Percentiles rank a stretch among this genome's conserved stretches.
Evolutionary conservation across 1,140 invertebrate genomes (phyloP).

Genomic region (Phymastichus coffea): DNA sequence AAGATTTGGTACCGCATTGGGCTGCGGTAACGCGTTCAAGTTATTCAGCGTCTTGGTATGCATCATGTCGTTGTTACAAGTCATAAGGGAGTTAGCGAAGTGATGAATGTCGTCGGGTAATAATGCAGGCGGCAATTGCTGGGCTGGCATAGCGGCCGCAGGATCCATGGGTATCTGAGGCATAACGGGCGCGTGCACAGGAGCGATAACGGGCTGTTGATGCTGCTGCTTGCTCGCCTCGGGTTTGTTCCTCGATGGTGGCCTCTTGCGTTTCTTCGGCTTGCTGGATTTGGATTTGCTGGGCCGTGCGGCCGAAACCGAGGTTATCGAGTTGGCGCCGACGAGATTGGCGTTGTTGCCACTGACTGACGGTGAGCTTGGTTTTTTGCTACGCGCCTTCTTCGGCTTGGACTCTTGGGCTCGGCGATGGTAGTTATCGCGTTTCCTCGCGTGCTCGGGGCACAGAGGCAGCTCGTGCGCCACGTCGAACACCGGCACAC

Average conservation of each 20-base stretch:
- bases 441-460: conserved; percentile 75
- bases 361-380: conserved; percentile 66
- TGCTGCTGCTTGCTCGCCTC: conserved; percentile 27
- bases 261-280: conserved; percentile 69
- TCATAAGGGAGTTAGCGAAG: conserved; percentile 12
- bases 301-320: conserved; percentile 55
- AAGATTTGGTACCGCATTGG: conserved; percentile 33
- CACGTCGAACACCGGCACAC: conserved; percentile 83
- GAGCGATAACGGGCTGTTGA: conserved; percentile 25
- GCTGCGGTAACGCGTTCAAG: conserved; percentile 32
- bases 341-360: not conserved
- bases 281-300: conserved; percentile 62
- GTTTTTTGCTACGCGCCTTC: conserved; percentile 77
- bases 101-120: conserved; percentile 44
- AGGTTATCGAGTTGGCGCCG: conserved; percentile 46
- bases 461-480: conserved; percentile 82
- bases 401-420: conserved; percentile 74
- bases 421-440: conserved; percentile 76
- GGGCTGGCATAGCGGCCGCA: conserved; percentile 32
- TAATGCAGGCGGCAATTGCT: conserved; percentile 24
- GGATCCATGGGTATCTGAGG: conserved; percentile 39
- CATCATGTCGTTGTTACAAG: conserved; percentile 38
- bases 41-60: conserved; percentile 52
- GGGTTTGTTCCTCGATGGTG: conserved; percentile 37
- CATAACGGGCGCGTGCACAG: conserved; percentile 9